These are phyloP conservation scores for Stomatorhinus walkeri DNA, from an alignment of 2,797 vertebrate species.

Conservation along the genomic window DNA sequence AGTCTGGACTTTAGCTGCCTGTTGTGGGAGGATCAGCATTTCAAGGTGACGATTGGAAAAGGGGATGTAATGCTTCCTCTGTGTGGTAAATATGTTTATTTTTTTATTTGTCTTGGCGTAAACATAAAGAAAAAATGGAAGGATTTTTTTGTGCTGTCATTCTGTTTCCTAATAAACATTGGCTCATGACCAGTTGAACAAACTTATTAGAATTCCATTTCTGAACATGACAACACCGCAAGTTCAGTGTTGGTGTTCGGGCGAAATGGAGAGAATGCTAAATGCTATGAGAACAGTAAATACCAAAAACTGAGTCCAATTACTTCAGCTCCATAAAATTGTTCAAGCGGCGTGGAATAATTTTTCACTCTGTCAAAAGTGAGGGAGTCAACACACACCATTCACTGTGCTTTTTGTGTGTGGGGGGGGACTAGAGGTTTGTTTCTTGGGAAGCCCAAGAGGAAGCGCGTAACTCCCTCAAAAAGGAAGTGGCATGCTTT, in stretches of 20 bases:
- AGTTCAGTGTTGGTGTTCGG: background rate
- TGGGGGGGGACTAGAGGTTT: background rate
- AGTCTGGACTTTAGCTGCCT: background rate
- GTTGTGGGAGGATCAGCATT: background rate
- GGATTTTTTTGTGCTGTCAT: background rate
- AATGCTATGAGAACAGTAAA: background rate
- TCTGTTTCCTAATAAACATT: background rate
- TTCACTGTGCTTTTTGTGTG: background rate
- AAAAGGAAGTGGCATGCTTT: constrained; percentile 1
- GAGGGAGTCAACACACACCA: background rate
- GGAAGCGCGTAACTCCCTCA: background rate
- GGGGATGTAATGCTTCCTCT: background rate
- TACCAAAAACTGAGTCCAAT: background rate
- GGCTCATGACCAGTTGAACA: background rate
- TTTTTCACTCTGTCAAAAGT: background rate
- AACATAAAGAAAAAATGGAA: background rate
- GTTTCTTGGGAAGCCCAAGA: background rate
- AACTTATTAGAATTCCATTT: background rate
- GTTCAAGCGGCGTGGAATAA: background rate
- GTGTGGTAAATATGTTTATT: background rate
- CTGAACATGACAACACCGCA: background rate
- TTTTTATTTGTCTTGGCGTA: background rate
- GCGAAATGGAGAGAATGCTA: background rate
- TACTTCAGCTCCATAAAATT: background rate
- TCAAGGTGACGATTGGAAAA: background rate